Conservation (phyloP, 2,113 vertebrate species). For the Cryptomyrus ogoouensis region DNA sequence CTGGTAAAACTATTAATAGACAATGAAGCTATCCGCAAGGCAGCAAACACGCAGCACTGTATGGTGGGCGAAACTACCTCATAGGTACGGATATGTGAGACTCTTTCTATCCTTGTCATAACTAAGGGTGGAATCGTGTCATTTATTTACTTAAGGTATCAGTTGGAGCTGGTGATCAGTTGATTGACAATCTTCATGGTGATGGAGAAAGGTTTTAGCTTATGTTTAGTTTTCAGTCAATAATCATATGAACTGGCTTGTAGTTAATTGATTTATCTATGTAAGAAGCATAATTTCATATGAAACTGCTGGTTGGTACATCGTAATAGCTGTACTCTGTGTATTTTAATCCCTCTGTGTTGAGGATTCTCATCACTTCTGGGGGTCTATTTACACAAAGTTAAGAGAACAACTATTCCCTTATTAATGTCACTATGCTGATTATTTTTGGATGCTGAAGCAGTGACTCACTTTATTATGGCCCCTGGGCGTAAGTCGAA, state of each 20-base stretch:
- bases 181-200: background rate
- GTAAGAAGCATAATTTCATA: background rate
- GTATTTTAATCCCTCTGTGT: background rate
- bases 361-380: background rate
- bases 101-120: background rate
- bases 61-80: background rate
- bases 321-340: background rate
- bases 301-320: background rate
- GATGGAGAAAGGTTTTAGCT: background rate
- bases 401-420: background rate
- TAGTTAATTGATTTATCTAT: background rate
- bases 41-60: background rate
- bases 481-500: constrained; percentile 65
- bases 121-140: background rate
- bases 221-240: background rate
- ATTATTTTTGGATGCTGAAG: background rate
- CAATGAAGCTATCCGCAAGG: background rate
- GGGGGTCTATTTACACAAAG: background rate
- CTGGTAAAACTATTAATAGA: background rate
- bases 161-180: background rate
- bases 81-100: no score
- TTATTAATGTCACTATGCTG: background rate
- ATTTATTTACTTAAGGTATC: background rate
- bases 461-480: constrained; percentile 55
- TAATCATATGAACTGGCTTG: background rate